Evolutionary conservation across 2,797 vertebrate species (phyloP), one percentile per base, ranked within the genome.

Genomic region (Hippocampus kuda): DNA sequence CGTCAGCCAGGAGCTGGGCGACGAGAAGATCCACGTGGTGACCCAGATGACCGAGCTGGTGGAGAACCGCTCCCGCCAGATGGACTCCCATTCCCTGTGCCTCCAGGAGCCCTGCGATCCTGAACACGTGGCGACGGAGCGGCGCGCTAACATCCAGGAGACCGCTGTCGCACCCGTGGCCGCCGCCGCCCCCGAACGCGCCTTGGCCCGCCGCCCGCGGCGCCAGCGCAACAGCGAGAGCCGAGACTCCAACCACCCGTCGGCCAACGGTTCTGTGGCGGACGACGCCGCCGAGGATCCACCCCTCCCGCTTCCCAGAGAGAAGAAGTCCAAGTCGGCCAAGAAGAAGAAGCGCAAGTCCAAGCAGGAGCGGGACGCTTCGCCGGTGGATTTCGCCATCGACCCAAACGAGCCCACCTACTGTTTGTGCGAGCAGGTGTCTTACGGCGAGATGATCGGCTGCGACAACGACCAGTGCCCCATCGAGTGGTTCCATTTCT

Each of bases 401-500:
- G 97, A 99, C 84, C 97, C 97, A 67, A 97, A 99, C 48, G 97
- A 99, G 88, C 97, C 97, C 51, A 99, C 97, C 24, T 99, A 99
- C 84, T 99, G 96, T 82, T 90, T 99, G 48, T 99, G 96, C 61
- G 94, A 98, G 88, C 96, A 99, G 82, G 97, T 99, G 83, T 98
- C 96, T 61, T 98, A 97, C 0, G 97, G 97, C 0, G 97, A 99
- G 86, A 99, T 99, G 97, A 98, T 99, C 46, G 96, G 97, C 26
- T 99, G 97, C 70, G 97, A 99, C 87, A 99, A 98, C 1, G 96
- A 97, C 79, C 93, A 95, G 78, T 99, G 97, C 80, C 93, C 95
- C 68, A 98, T 98, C 0, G 97, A 99, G 82, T 99, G 97, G 97
- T 99, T 98, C 90, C 97, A 99, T 84, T 99, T 98, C 68, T 95